A percentile compares a stretch with the other conserved stretches of the same genome.
Evolutionary conservation across 2,797 vertebrate genomes (phyloP).

Genomic region (Discoglossus pictus): DNA sequence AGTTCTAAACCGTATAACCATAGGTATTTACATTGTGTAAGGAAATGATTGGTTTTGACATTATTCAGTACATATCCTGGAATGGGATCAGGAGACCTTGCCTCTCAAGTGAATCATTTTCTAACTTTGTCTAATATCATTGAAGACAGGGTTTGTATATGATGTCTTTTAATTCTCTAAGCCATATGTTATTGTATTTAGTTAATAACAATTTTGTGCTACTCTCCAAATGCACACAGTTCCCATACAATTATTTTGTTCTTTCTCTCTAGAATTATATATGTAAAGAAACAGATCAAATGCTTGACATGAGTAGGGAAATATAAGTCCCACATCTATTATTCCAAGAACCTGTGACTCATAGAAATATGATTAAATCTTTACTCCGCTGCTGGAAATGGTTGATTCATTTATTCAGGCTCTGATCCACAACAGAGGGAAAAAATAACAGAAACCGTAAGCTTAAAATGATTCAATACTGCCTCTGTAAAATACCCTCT

Average conservation of each 20-base stretch:
- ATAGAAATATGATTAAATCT: constrained; percentile 6
- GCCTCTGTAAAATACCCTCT: too few relatives aligned
- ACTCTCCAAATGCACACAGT: constrained; percentile 25
- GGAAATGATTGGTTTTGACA: constrained; percentile 39
- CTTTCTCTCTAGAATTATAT: constrained; percentile 22
- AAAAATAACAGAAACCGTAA: background rate
- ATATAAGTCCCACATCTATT: constrained; percentile 6
- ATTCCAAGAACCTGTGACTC: constrained; percentile 33
- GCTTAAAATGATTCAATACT: background rate
- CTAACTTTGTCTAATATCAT: constrained; percentile 23
- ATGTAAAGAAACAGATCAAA: constrained; percentile 31
- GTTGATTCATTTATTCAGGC: constrained; percentile 3
- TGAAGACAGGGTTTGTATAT: constrained; percentile 22
- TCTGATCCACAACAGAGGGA: background rate
- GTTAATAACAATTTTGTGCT: constrained; percentile 29
- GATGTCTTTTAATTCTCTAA: constrained; percentile 2
- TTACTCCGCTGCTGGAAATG: constrained; percentile 17
- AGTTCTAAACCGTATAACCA: too few relatives aligned
- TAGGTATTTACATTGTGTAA: constrained; percentile 16
- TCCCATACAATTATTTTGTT: constrained; percentile 39
- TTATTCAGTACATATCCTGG: constrained; percentile 17
- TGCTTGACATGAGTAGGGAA: constrained; percentile 14
- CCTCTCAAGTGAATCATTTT: constrained; percentile 41
- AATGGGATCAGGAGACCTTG: constrained; percentile 22
- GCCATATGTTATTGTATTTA: constrained; percentile 39